Conservation (phyloP, 2,113 vertebrate species). For the Phylloscopus trochilus region DNA sequence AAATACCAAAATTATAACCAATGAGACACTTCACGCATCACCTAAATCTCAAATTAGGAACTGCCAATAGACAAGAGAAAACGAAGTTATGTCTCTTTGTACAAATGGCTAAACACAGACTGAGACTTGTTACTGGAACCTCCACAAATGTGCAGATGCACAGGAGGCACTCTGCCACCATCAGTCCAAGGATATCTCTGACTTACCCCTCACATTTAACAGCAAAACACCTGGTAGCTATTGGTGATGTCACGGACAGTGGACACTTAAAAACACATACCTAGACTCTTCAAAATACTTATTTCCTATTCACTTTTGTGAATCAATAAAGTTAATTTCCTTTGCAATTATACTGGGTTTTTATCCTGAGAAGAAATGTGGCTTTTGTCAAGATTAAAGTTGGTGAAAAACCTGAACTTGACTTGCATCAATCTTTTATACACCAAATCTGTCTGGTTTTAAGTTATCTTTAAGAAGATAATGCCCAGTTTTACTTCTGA, state of each 20-base stretch:
- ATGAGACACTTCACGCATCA: neutral
- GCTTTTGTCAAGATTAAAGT: neutral
- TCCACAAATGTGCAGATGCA: accelerated
- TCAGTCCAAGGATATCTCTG: neutral
- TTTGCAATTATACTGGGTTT: neutral
- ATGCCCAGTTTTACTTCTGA: neutral
- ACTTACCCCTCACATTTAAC: neutral
- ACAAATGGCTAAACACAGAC: neutral
- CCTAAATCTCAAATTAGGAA: neutral
- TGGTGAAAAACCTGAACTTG: neutral
- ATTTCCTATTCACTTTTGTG: neutral
- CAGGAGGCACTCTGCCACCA: no score
- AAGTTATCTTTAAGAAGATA: neutral
- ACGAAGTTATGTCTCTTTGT: neutral
- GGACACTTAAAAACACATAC: neutral
- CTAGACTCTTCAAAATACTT: neutral
- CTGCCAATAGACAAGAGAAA: neutral
- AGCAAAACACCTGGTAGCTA: neutral
- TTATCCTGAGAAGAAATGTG: neutral
- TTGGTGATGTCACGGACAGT: neutral
- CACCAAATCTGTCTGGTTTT: neutral
- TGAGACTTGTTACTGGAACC: neutral
- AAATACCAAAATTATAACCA: neutral
- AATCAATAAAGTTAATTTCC: neutral
- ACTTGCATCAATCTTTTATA: neutral